Base-by-base conservation (phyloP, 1,140 invertebrate genomes). In the Magallana angulata region DNA sequence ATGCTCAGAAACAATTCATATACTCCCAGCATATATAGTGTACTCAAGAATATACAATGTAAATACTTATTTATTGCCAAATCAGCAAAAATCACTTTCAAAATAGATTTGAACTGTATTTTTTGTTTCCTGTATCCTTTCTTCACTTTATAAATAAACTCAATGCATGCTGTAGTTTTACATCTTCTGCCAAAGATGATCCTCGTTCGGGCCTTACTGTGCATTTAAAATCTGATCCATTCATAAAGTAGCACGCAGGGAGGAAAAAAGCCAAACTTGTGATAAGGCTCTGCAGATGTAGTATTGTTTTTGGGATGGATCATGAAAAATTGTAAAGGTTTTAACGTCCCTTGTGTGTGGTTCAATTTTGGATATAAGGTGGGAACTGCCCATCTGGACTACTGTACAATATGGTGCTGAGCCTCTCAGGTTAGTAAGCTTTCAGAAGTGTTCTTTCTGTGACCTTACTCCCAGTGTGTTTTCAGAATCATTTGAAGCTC, bases 211-310 rank as follows among this genome's bases (percentile, higher is more conserved):
- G 68, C 68, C 68, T 30, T 76, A 76, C 18, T 24, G 24, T 71
- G 24, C 68, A 76, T 76, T 76, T 76, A 76, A 76, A 76, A 76
- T 76, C 68, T 76, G 68, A 76, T 76, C 68, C 68, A 76, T 76
- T 76, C 68, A 76, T 76, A 30, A 76, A 24, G 18, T 30, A 24
- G 8, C 9, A 7, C 12, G 9, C 18, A 36, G 24, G 11, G 68
- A 24, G 68, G 18, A 30, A 36, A 76, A 76, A 76, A 76, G 36
- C 24, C 5, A 62, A 62, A 16, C 14, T 14, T 11, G 24, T 36
- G 68, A 76, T 76, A 76, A 76, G 68, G 24, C 9, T 36, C 24
- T 36, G 68, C 68, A 76, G 68, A 76, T 76, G 68, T 76, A 76
- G 68, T 76, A 76, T 76, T 76, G 68, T 76, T 18, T 76, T 48